Base-by-base conservation (phyloP, 1,140 invertebrate genomes). In the Mamestra configurata region DNA sequence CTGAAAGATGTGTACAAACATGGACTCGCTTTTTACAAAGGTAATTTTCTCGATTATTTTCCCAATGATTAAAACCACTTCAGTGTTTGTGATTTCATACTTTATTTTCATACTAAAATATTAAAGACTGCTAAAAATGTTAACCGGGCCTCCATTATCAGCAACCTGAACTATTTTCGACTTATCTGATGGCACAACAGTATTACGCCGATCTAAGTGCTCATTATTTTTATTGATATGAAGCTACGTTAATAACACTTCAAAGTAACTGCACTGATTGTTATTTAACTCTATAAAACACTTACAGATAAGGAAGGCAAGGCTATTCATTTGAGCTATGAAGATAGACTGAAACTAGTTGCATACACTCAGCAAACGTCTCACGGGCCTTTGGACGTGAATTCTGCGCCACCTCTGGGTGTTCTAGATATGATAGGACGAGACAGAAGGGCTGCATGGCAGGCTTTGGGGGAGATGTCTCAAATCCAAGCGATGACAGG, bases 401-500 rank as follows among this genome's bases (percentile, higher is more conserved):
- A 97, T 79, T 97, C 97, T 80, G 96, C 97, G 10, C 97, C 98
- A 46, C 98, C 98, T 43, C 94, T 99, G 43, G 99, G 99, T 46
- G 98, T 99, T 0, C 95, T 99, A 22, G 99, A 99, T 95, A 98
- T 99, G 6, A 98, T 99, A 86, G 99, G 99, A 0, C 97, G 97
- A 91, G 98, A 99, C 92, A 96, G 99, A 79, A 96, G 98, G 87
- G 96, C 98, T 88, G 98, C 98, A 75, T 99, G 99, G 99, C 97
- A 98, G 92, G 96, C 97, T 84, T 92, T 99, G 11, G 98, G 98
- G 0, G 96, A 98, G 86, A 98, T 99, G 92, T 96, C 97, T 1
- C 96, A 97, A 87, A 96, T 98, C 82, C 97, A 98, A 85, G 98
- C 99, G 0, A 99, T 99, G 97, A 96, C 97, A 83, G 98, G 98